These are phyloP conservation scores for Brachionichthys hirsutus DNA, from an alignment of 2,113 vertebrate species.

Conservation along the genomic window DNA sequence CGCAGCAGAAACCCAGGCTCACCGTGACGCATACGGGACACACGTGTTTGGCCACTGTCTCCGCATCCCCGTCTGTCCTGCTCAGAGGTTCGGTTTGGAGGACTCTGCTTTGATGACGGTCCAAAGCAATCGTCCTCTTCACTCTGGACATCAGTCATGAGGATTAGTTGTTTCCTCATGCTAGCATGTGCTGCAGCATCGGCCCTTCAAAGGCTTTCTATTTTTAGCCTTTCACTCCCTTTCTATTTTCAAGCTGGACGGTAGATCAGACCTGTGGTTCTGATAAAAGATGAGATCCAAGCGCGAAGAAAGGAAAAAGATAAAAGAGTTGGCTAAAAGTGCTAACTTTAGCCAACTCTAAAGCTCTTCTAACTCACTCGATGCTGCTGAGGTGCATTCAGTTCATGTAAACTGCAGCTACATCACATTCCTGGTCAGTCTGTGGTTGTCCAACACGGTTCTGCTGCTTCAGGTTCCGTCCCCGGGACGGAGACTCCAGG, in stretches of 20 bases:
- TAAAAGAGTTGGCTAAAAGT: not conserved
- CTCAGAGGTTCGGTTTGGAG: conserved; percentile 14
- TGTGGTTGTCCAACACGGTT: conserved; percentile 74
- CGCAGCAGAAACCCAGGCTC: conserved; percentile 57
- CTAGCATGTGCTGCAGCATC: conserved; percentile 2
- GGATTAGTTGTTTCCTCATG: conserved; percentile 64
- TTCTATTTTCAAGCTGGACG: conserved; percentile 29
- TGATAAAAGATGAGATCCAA: not conserved
- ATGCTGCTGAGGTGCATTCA: conserved; percentile 24
- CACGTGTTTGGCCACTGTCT: conserved; percentile 50
- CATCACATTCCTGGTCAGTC: conserved; percentile 67
- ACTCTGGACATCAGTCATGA: conserved; percentile 57
- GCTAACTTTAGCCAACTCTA: no score
- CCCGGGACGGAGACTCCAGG: conserved; percentile 28
- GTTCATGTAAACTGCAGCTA: conserved; percentile 68
- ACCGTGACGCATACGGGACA: conserved; percentile 53
- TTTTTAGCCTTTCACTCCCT: conserved; percentile 39
- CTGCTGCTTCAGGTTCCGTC: conserved; percentile 64
- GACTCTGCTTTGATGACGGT: conserved; percentile 55
- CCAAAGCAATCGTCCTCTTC: conserved; percentile 57
- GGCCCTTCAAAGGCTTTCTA: conserved; percentile 47
- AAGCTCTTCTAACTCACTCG: conserved; percentile 36
- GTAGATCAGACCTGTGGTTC: conserved; percentile 34
- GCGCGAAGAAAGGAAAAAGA: not conserved
- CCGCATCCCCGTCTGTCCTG: not conserved